These are phyloP conservation scores for Calliphora vicina DNA, from an alignment of 1,140 invertebrate species.

Conservation along the genomic window DNA sequence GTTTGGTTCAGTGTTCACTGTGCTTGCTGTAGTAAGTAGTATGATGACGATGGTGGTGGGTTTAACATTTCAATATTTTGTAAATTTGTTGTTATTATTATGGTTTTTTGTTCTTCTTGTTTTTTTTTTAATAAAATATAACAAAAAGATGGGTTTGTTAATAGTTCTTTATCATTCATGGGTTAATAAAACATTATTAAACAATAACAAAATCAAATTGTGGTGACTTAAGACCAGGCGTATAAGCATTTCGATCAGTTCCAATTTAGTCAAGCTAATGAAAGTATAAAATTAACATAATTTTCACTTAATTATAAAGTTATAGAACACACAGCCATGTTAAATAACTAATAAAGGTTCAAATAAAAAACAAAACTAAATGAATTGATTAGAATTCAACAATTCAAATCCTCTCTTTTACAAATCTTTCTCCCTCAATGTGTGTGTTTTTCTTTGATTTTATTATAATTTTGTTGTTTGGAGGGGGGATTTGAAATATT, in stretches of 20 bases:
- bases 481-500: not conserved
- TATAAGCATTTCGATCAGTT: not conserved
- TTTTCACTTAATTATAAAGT: not conserved
- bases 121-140: not conserved
- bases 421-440: not conserved
- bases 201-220: not conserved
- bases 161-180: conserved; percentile 2
- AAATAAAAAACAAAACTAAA: not conserved
- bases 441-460: not conserved
- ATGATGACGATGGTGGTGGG: not conserved
- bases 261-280: not conserved
- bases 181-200: not conserved
- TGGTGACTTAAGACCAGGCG: not conserved
- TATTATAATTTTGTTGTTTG: not conserved
- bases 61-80: not conserved
- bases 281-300: conserved; percentile 2
- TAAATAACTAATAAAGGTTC: not conserved
- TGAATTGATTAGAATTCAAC: not conserved
- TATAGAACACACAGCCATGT: not conserved
- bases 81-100: too few species aligned
- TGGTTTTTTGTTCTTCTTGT: not conserved
- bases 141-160: not conserved
- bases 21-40: not conserved
- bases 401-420: too few species aligned
- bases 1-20: too few species aligned